phyloP scores from a whole-genome alignment of 2,888 invertebrate genomes.

The Drosophila pseudotalamancana region DNA sequence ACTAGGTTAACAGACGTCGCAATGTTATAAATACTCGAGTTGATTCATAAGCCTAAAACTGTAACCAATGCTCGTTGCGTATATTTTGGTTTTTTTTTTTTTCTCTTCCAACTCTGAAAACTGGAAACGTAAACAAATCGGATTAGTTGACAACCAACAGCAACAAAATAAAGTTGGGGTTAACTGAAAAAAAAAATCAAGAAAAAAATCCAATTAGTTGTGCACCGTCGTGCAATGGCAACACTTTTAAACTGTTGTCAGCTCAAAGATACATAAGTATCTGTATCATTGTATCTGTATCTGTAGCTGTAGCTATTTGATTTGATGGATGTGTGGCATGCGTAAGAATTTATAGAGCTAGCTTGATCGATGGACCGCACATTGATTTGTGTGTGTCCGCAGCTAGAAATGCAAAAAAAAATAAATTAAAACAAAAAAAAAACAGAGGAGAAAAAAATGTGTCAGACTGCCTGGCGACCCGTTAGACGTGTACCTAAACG shows the following conservation, averaged over 20 bases:
- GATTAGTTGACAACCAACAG: constrained; percentile 64
- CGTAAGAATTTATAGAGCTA: constrained; percentile 71
- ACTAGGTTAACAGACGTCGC: constrained; percentile 69
- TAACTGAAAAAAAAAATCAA: constrained; percentile 43
- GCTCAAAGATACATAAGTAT: constrained; percentile 32
- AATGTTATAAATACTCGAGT: constrained; percentile 44
- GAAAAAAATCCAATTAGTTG: constrained; percentile 77
- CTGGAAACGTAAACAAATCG: constrained; percentile 75
- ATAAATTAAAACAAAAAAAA: too few species aligned
- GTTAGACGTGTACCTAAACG: background rate
- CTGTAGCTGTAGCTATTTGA: constrained; percentile 25
- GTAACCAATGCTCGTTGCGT: constrained; percentile 60
- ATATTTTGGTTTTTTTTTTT: constrained; percentile 16
- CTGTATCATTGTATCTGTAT: constrained; percentile 16
- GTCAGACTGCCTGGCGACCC: constrained; percentile 69
- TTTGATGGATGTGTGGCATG: constrained; percentile 80
- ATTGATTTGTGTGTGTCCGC: constrained; percentile 65
- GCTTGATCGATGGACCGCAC: constrained; percentile 70
- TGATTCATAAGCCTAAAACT: constrained; percentile 76
- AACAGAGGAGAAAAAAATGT: too few species aligned
- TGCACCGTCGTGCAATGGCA: constrained; percentile 64
- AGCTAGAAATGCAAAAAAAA: constrained; percentile 67
- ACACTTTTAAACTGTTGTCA: constrained; percentile 64
- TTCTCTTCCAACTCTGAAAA: constrained; percentile 33
- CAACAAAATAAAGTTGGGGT: background rate